These are phyloP conservation scores for Halichondria panicea DNA, from an alignment of 37 sponge, comb jelly and placozoan genomes.

Conservation along the genomic window DNA sequence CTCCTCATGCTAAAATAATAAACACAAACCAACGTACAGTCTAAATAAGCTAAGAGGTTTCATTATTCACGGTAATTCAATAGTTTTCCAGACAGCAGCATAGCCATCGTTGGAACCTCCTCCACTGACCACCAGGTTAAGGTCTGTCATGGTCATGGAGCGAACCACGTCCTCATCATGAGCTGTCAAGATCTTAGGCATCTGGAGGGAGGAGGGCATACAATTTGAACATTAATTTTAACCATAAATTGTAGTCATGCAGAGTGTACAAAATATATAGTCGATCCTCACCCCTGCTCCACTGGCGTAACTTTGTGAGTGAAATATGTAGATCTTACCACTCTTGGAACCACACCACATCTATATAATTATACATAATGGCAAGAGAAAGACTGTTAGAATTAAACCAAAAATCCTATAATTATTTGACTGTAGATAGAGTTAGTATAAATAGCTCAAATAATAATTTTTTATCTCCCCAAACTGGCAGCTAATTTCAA, in stretches of 20 bases:
- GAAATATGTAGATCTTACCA: conserved; percentile 70
- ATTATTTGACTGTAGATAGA: too few relatives aligned
- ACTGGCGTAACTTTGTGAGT: conserved; percentile 25
- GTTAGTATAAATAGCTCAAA: too few relatives aligned
- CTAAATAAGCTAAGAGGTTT: too few relatives aligned
- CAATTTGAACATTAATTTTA: neutral
- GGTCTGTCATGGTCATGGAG: conserved; percentile 52
- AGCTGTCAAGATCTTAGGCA: conserved; percentile 57
- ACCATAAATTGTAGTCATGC: neutral
- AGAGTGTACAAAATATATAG: too few relatives aligned
- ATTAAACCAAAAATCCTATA: too few relatives aligned
- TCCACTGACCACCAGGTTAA: conserved; percentile 66
- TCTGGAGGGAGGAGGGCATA: neutral
- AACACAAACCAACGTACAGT: too few relatives aligned
- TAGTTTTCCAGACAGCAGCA: conserved; percentile 72
- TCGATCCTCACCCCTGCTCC: conserved; percentile 23
- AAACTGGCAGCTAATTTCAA: too few relatives aligned
- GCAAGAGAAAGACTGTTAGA: neutral
- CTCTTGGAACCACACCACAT: conserved; percentile 85
- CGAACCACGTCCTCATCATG: conserved; percentile 75
- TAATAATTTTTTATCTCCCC: too few relatives aligned
- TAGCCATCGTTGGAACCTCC: conserved; percentile 80
- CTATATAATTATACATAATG: too few relatives aligned
- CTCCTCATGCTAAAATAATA: too few relatives aligned
- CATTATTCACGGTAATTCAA: conserved; percentile 14